Conservation (phyloP, 2,888 invertebrate species). For the Physocephala rufipes region DNA sequence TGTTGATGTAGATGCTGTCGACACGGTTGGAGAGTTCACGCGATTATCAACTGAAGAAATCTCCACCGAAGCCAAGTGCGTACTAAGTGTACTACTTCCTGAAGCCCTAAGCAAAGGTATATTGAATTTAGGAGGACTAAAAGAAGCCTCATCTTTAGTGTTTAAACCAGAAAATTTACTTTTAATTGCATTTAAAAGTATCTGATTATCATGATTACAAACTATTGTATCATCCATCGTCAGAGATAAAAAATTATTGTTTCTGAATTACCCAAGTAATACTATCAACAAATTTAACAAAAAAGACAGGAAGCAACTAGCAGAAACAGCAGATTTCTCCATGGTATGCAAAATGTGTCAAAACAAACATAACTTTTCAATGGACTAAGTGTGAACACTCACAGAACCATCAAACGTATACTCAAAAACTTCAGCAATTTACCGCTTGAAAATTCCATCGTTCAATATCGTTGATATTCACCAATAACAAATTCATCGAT, state of each 20-base stretch:
- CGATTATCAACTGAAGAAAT: background rate
- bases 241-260: background rate
- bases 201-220: slow-evolving; percentile 43
- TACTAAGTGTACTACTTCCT: slow-evolving; percentile 12
- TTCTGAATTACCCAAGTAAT: too few species aligned
- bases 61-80: slow-evolving; percentile 23
- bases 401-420: too few species aligned
- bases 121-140: slow-evolving; percentile 47
- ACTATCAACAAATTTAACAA: too few species aligned
- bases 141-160: slow-evolving; percentile 33
- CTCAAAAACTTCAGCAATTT: too few species aligned
- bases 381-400: too few species aligned
- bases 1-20: background rate
- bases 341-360: too few species aligned
- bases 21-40: slow-evolving; percentile 1
- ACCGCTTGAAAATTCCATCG: too few species aligned
- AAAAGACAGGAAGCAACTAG: too few species aligned
- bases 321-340: too few species aligned
- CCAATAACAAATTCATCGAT: too few species aligned
- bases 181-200: slow-evolving; percentile 49
- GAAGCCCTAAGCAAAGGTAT: slow-evolving; percentile 46
- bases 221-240: slow-evolving; percentile 21
- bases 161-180: slow-evolving; percentile 47
- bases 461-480: too few species aligned
- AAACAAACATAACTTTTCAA: too few species aligned